Evolutionary conservation across 2,888 invertebrate genomes (phyloP), one percentile per base, ranked within the genome.

Genomic region (Panopea generosa): DNA sequence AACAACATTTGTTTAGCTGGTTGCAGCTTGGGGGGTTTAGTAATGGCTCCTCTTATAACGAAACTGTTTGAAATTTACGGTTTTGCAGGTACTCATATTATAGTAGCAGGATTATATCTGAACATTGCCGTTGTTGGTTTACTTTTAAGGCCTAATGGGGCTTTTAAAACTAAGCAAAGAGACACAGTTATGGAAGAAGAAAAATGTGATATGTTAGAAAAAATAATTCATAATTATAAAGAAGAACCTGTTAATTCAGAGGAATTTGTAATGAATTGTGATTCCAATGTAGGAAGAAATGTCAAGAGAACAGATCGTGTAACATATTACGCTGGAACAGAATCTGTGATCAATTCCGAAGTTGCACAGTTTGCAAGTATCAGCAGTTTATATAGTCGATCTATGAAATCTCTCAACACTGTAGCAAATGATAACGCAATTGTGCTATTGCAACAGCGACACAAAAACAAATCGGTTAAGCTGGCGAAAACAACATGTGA

Each of bases 61-160:
- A 50, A 26, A 52, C 55, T 73, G n/a, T 72, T 77, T 27, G 77
- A 68, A 24, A 2, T 11, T 20, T 68, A 69, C 26, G 72, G 68
- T 6, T 77, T 50, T 24, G 72, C 77, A 1, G 77, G 72, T 7
- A 72, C 72, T 9, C 61, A 45, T 20, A 72, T 77, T 14, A 14
- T 77, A 24, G 20, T 45, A 2, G 72, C 72, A 2, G 77, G 72
- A 14, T 24, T 77, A 1, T 52, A 61, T 18, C 16, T 66, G 9
- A 52, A 77, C 7, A 9, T 77, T 4, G 26, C 63, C 3, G 38
- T 69, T 18, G 50, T 63, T 16, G 68, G 57, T 16, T 40, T 57
- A 14, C 57, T 77, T 18, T 9, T 72, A 0, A 22, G 71, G 43
- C 77, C 71, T 0, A 24, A n/a, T n/a, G n/a, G n/a, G n/a, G n/a